These are phyloP conservation scores for Champsocephalus gunnari DNA, from an alignment of 2,797 vertebrate species.

Conservation along the genomic window DNA sequence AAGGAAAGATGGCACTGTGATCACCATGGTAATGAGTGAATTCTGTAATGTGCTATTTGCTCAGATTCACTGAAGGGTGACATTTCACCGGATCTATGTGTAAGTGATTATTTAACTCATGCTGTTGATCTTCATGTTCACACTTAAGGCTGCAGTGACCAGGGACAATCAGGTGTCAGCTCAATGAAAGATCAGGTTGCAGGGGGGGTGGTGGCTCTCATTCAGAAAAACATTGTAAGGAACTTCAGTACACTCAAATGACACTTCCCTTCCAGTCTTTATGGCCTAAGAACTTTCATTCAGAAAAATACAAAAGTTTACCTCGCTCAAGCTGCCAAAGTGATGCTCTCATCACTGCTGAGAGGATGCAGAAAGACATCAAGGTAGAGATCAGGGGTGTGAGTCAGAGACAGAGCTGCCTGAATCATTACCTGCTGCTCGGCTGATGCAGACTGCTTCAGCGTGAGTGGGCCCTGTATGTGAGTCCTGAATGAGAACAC, in stretches of 20 bases:
- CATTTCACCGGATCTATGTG: slow-evolving; percentile 32
- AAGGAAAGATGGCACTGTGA: slow-evolving; percentile 31
- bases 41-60: slow-evolving; percentile 40
- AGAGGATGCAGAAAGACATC: slow-evolving; percentile 10
- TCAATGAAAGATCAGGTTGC: slow-evolving; percentile 14
- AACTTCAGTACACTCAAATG: not conserved
- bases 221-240: not conserved
- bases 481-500: slow-evolving; percentile 18
- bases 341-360: not conserved
- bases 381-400: not conserved
- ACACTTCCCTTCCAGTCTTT: not conserved
- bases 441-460: slow-evolving; percentile 5
- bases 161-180: not conserved
- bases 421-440: not conserved
- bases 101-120: slow-evolving; percentile 17
- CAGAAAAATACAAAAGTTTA: not conserved
- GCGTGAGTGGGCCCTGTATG: not conserved
- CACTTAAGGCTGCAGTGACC: not conserved
- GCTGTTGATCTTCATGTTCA: slow-evolving; percentile 12
- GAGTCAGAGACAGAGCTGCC: slow-evolving; percentile 28
- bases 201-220: slow-evolving; percentile 11
- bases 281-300: not conserved
- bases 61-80: slow-evolving; percentile 24
- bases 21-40: slow-evolving; percentile 42
- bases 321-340: slow-evolving; percentile 9